Conservation (phyloP, 2,113 vertebrate species). For the Trematomus loennbergii region DNA sequence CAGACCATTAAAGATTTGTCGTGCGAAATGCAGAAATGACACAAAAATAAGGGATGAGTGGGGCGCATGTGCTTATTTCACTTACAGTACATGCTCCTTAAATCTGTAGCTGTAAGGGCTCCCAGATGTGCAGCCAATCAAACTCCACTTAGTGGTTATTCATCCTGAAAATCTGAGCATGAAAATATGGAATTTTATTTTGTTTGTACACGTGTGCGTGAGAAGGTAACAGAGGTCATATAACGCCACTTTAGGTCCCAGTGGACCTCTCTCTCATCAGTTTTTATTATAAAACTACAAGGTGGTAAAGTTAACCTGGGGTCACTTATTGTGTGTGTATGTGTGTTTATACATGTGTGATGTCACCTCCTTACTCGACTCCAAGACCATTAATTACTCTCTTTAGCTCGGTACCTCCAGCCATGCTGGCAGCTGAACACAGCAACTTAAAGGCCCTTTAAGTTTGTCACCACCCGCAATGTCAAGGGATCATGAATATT, state of each 20-base stretch:
- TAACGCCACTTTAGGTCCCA: slow-evolving; percentile 48
- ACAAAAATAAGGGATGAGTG: slow-evolving; percentile 26
- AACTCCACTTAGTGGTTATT: slow-evolving; percentile 66
- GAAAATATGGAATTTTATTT: slow-evolving; percentile 44
- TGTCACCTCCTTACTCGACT: slow-evolving; percentile 29
- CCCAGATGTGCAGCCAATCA: slow-evolving; percentile 74
- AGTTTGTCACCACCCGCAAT: slow-evolving; percentile 42
- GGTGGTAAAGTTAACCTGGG: slow-evolving; percentile 26
- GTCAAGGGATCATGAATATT: slow-evolving; percentile 42
- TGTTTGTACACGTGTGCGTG: slow-evolving; percentile 14
- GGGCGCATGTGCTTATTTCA: slow-evolving; percentile 48
- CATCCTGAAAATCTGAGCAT: slow-evolving; percentile 61
- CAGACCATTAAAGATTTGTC: slow-evolving; percentile 62
- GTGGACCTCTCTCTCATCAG: slow-evolving; percentile 7
- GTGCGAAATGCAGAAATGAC: slow-evolving; percentile 54
- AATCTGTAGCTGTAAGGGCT: slow-evolving; percentile 62
- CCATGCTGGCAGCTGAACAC: slow-evolving; percentile 29
- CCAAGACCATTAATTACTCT: slow-evolving; percentile 30
- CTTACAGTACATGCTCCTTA: slow-evolving; percentile 42
- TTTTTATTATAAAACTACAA: slow-evolving; percentile 53
- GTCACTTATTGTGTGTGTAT: slow-evolving; percentile 24
- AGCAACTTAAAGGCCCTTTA: slow-evolving; percentile 14
- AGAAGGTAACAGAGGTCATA: slow-evolving; percentile 35
- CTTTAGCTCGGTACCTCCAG: neutral
- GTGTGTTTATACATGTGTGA: neutral